Evolutionary conservation across 1,140 invertebrate species (phyloP), one percentile per base, ranked within the genome.

Genomic region (Drosophila kikkawai): DNA sequence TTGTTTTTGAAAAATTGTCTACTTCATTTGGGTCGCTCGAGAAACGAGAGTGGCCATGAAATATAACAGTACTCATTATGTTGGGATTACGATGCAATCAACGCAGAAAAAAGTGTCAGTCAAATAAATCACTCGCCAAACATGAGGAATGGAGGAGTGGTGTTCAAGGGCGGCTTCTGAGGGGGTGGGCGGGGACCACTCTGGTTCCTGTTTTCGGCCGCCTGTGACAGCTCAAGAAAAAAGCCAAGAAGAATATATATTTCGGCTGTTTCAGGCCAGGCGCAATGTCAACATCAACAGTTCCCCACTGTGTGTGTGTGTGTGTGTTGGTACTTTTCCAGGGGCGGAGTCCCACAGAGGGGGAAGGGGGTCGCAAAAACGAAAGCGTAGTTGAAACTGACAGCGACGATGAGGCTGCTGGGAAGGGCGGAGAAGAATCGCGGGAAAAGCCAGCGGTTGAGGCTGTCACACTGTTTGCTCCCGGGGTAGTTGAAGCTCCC

Each of bases 51-150:
- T 79, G 85, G 85, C 82, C 86, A 88, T 91, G 86, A 91, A 91
- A 91, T 91, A 91, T 91, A 91, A 91, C 90, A 91, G 90, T 90
- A 84, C 88, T 91, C 90, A 91, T 91, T 91, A 91, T 91, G 88
- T 82, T 82, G 82, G 88, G 90, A 91, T 91, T 91, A 91, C 86
- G 90, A 91, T 91, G 88, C 90, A 91, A 91, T 91, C 88, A 91
- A 90, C 88, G 85, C 85, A 88, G 85, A 85, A 88, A 88, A 91
- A 91, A 91, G 85, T 91, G 88, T 84, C 85, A 88, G 85, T 90
- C 82, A 88, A 91, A 91, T 91, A 91, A 91, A 91, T 91, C 88
- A 91, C 90, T 90, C 73, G 76, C 71, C 82, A 87, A 90, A 79
- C 85, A 88, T 81, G 85, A 81, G 64, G 67, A 67, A 86, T 85